These are phyloP conservation scores for Plodia interpunctella DNA, from an alignment of 1,140 invertebrate species.

Conservation along the genomic window DNA sequence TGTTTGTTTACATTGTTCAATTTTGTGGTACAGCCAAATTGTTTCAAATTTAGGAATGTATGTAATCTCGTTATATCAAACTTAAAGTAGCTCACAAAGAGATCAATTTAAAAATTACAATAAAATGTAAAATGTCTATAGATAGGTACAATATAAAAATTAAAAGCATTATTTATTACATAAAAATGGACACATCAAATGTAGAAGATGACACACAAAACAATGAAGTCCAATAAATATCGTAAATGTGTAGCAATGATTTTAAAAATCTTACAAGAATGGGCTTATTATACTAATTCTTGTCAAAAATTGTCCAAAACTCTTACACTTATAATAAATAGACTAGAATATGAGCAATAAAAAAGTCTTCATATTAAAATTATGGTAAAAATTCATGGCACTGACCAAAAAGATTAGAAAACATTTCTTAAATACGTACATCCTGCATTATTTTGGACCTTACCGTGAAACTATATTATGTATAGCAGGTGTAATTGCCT, in stretches of 20 bases:
- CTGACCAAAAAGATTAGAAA: conserved; percentile 29
- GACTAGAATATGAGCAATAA: conserved; percentile 76
- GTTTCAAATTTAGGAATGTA: conserved; percentile 34
- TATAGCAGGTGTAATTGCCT: no score
- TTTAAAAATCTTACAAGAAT: not conserved
- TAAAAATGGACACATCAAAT: no score
- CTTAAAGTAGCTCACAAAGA: conserved; percentile 30
- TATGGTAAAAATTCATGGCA: conserved; percentile 53
- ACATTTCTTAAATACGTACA: conserved; percentile 20
- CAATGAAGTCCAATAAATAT: no score
- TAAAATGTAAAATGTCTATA: not conserved
- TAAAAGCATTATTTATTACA: not conserved
- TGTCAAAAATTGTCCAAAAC: not conserved
- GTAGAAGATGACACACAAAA: no score
- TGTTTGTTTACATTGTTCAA: conserved; percentile 5
- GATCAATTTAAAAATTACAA: conserved; percentile 33
- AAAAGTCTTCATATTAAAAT: conserved; percentile 45
- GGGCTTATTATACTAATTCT: not conserved
- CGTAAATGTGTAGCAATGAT: not conserved
- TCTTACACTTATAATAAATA: conserved; percentile 60
- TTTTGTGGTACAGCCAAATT: not conserved
- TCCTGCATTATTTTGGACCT: no score
- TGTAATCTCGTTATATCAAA: conserved; percentile 32
- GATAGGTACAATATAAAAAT: not conserved
- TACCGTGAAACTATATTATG: no score